Conservation (phyloP, 1,140 invertebrate species). For the Drosophila lacteicornis region DNA sequence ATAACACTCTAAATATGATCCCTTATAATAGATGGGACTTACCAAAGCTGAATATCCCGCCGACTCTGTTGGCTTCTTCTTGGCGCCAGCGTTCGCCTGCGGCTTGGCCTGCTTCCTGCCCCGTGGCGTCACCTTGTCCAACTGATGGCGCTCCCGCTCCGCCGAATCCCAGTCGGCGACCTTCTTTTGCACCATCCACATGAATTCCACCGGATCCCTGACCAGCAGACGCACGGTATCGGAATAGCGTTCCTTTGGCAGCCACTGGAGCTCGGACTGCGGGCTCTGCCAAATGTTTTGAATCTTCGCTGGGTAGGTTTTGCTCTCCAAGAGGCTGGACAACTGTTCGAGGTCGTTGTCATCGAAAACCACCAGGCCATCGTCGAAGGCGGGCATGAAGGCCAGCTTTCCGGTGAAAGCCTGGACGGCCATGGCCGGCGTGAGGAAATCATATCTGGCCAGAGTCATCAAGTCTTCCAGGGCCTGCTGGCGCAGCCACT, state of each 20-base stretch:
- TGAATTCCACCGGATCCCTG: conserved; percentile 28
- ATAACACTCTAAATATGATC: no score
- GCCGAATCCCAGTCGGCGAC: neutral
- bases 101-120: neutral
- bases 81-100: neutral
- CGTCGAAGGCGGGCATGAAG: conserved; percentile 50
- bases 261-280: no score
- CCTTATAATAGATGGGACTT: no score
- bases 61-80: neutral
- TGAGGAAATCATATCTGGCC: conserved; percentile 16
- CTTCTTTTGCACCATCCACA: conserved; percentile 15
- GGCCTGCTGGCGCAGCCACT: conserved; percentile 47
- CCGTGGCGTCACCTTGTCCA: neutral
- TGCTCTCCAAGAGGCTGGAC: no score
- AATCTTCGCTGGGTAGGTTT: no score
- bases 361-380: conserved; percentile 24
- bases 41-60: no score
- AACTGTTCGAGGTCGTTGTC: neutral
- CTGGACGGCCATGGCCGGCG: neutral
- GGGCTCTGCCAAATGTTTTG: neutral
- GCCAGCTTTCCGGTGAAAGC: conserved; percentile 37
- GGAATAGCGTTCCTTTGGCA: neutral
- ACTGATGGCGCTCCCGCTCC: neutral
- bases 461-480: conserved; percentile 43
- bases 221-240: conserved; percentile 15